Evolutionary conservation across 2,888 invertebrate genomes (phyloP).

Genomic region (Isoperla grammatica): DNA sequence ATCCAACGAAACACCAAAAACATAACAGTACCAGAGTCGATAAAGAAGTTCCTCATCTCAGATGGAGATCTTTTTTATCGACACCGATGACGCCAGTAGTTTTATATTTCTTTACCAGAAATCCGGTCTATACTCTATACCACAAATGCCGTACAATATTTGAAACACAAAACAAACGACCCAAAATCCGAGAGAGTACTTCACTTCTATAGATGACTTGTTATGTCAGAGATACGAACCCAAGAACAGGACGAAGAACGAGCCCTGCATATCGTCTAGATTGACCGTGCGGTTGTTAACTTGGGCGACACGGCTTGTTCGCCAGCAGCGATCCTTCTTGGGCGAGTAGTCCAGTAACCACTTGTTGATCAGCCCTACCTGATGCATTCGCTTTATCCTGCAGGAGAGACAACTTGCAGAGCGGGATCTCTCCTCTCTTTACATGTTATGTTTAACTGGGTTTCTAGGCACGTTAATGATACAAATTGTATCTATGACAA

Average conservation of each 20-base stretch:
- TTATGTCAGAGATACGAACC: constrained; percentile 55
- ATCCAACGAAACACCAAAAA: too few species aligned
- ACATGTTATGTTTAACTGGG: not conserved
- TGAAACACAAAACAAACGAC: too few species aligned
- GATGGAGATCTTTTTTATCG: too few species aligned
- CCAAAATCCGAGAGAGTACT: too few species aligned
- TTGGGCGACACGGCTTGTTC: constrained; percentile 45
- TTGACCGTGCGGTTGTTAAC: constrained; percentile 85
- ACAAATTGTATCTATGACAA: not conserved
- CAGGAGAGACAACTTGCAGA: too few species aligned
- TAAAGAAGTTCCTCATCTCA: too few species aligned
- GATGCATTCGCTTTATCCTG: constrained; percentile 73
- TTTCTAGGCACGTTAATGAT: not conserved
- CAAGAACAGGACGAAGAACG: constrained; percentile 75
- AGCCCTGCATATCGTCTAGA: constrained; percentile 88
- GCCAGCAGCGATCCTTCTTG: constrained; percentile 67
- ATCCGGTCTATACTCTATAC: too few species aligned
- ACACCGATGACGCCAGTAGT: too few species aligned
- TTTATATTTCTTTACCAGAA: too few species aligned
- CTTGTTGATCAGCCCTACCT: constrained; percentile 76
- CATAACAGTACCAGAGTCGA: too few species aligned
- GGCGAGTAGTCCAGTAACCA: constrained; percentile 77
- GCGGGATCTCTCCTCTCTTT: not conserved
- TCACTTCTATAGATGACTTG: too few species aligned
- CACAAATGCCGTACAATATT: too few species aligned